Conservation (phyloP, 2,888 invertebrate species). For the Tribolium freemani region DNA sequence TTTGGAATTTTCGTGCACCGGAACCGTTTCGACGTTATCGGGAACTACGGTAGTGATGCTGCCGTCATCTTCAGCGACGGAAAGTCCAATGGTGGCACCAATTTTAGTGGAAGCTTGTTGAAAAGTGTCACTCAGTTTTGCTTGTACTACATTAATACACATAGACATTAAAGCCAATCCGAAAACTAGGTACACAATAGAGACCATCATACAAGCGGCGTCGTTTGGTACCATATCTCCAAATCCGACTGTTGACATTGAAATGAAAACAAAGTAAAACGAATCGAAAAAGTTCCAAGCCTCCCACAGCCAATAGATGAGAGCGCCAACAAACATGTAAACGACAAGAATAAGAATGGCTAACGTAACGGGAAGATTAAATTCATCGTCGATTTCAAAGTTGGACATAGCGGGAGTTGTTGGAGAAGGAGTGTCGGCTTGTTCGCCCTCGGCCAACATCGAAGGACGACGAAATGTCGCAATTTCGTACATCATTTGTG, state of each 20-base stretch:
- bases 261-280: conserved; percentile 97
- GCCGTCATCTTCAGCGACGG: conserved; percentile 79
- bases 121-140: conserved; percentile 84
- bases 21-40: conserved; percentile 58
- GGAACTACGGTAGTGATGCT: conserved; percentile 60
- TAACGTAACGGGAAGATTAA: conserved; percentile 92
- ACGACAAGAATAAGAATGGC: conserved; percentile 86
- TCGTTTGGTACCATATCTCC: conserved; percentile 89
- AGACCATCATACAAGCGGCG: conserved; percentile 89
- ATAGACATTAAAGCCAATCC: conserved; percentile 96
- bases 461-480: conserved; percentile 83
- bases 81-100: conserved; percentile 86
- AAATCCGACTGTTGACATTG: conserved; percentile 97
- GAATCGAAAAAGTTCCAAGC: conserved; percentile 93
- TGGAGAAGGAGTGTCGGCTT: conserved; percentile 63
- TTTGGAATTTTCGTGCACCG: conserved; percentile 51
- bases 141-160: conserved; percentile 97
- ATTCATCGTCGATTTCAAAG: conserved; percentile 91
- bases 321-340: conserved; percentile 91
- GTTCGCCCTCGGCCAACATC: conserved; percentile 66
- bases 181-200: conserved; percentile 93
- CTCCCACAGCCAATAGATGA: conserved; percentile 83
- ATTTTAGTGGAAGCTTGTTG: conserved; percentile 87
- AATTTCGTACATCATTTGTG: conserved; percentile 85
- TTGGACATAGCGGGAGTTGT: conserved; percentile 84